Evolutionary conservation across 2,113 vertebrate genomes (phyloP).

Genomic region (Trogon surrucura): DNA sequence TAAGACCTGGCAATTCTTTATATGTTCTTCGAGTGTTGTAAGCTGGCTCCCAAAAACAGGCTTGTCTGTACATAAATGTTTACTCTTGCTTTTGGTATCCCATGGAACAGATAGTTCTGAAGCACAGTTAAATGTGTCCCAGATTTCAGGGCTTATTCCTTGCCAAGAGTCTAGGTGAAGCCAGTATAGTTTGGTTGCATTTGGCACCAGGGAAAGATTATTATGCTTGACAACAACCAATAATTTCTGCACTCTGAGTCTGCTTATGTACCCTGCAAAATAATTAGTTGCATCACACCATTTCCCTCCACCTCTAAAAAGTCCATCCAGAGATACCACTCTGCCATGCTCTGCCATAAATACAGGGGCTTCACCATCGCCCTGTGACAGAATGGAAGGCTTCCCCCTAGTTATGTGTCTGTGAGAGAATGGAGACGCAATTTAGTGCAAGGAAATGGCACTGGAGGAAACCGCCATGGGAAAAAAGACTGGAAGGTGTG

Average conservation of each 20-base stretch:
- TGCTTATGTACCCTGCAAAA: neutral
- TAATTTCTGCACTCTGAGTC: too few species aligned
- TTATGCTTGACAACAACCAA: neutral
- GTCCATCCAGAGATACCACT: neutral
- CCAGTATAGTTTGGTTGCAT: neutral
- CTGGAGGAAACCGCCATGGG: neutral
- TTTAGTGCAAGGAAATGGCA: neutral
- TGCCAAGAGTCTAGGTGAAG: conserved; percentile 9
- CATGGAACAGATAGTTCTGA: conserved; percentile 7
- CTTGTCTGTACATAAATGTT: neutral
- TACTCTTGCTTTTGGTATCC: neutral
- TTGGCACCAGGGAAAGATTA: neutral
- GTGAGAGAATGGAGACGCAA: neutral
- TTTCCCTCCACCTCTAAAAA: neutral
- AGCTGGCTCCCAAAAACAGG: neutral
- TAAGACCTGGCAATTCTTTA: conserved; percentile 2
- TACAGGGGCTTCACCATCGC: neutral
- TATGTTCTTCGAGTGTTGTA: neutral
- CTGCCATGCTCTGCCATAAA: neutral
- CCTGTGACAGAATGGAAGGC: neutral
- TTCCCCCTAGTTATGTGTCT: neutral
- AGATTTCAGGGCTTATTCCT: neutral
- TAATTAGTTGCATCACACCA: neutral
- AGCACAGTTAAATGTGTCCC: neutral
- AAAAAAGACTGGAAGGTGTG: neutral